Evolutionary conservation across 1,140 invertebrate species (phyloP), one percentile per base, ranked within the genome.

Genomic region (Ceratina australensis): DNA sequence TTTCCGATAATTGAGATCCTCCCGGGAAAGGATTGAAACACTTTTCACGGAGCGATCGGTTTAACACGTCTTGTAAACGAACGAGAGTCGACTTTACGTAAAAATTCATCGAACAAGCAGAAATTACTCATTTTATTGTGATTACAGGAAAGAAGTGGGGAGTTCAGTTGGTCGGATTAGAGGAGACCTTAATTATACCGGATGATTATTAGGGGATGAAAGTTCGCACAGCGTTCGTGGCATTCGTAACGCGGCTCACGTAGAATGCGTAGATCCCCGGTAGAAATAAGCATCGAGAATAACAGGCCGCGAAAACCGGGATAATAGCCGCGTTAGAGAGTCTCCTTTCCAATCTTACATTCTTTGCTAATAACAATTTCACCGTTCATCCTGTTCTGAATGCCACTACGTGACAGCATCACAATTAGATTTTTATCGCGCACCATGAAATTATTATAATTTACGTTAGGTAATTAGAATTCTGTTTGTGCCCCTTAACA

Each of bases 241-340:
- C 16, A 26, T 72, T 71, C 42, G 18, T 20, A 20, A 78, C 10
- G 26, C 63, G 57, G 61, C 68, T 82, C 81, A 83, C 81, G 81
- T 82, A 83, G 74, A 82, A 66, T 68, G 57, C 63, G 80, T 81
- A 73, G 50, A 73, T 83, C 33, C 69, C 24, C 71, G 16, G n/a
- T 16, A 13, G 26, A 28, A 72, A 78, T 82, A 71, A 82, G 57
- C 68, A 56, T 78, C 72, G 72, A 56, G 68, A 71, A 68, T 83
- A 83, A 83, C 68, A 82, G 66, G 0, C 73, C 60, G 65, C 20
- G 73, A 76, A 76, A 60, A 59, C 49, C 68, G 50, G 73, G 81
- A 73, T 81, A 78, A 82, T 82, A 33, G 54, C 26, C 24, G 54
- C 73, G 47, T n/a, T 59, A 10, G 24, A 0, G 42, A 56, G 63